phyloP scores from a whole-genome alignment of 2,888 invertebrate species.

The Philereme transversata region DNA sequence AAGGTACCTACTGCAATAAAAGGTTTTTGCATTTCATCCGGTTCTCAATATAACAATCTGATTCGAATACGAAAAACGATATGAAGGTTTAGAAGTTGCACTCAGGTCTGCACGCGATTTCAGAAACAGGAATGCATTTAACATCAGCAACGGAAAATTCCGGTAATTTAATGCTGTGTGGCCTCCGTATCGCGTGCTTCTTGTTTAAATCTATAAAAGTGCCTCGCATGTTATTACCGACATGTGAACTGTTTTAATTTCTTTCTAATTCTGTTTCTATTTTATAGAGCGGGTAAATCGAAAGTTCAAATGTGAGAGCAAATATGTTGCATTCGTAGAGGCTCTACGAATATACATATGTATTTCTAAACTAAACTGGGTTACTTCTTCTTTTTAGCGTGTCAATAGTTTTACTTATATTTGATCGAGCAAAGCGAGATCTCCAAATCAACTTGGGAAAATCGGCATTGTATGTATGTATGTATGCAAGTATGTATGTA shows the following conservation, averaged over 20 bases:
- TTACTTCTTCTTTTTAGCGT: no score
- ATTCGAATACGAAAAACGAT: conserved; percentile 37
- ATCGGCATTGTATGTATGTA: no score
- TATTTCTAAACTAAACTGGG: no score
- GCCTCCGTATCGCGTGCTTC: conserved; percentile 68
- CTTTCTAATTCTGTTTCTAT: conserved; percentile 29
- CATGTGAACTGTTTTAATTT: conserved; percentile 33
- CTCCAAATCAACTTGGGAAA: no score
- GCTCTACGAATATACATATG: no score
- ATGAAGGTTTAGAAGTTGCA: conserved; percentile 47
- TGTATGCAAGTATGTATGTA: no score
- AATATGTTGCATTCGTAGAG: no score
- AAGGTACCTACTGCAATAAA: no score
- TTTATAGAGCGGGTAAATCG: conserved; percentile 2
- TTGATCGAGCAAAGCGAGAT: no score
- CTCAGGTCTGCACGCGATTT: conserved; percentile 68
- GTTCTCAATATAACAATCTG: conserved; percentile 21
- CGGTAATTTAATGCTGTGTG: conserved; percentile 70
- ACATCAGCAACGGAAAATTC: conserved; percentile 74
- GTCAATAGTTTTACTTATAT: no score
- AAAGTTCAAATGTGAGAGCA: no score
- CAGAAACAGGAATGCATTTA: conserved; percentile 74
- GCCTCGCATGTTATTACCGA: conserved; percentile 35
- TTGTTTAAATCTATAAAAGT: conserved; percentile 56
- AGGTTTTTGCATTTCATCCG: neutral